phyloP scores from a whole-genome alignment of 2,113 vertebrate genomes.

The Prochilodus magdalenae region DNA sequence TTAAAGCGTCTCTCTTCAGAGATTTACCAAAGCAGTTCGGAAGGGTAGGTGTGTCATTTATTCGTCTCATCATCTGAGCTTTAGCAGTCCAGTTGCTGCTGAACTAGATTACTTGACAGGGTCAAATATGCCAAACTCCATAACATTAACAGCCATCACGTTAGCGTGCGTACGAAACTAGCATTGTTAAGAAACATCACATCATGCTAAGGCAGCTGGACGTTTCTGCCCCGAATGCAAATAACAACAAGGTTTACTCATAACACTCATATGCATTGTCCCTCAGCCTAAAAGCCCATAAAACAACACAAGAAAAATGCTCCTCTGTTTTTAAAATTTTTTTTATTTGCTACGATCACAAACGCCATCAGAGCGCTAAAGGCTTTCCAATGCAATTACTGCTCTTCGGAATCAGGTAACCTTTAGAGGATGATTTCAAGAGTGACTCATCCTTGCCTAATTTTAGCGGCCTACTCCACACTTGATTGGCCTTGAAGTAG shows the following conservation, averaged over 20 bases:
- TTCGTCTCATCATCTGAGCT: neutral
- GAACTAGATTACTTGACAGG: slow-evolving; percentile 12
- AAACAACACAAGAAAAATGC: slow-evolving; percentile 56
- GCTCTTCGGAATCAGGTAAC: slow-evolving; percentile 75
- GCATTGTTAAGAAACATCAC: slow-evolving; percentile 29
- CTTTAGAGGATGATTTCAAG: slow-evolving; percentile 76
- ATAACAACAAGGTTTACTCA: slow-evolving; percentile 44
- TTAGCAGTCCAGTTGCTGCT: neutral
- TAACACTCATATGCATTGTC: slow-evolving; percentile 25
- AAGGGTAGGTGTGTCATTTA: slow-evolving; percentile 8
- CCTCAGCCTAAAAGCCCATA: slow-evolving; percentile 55
- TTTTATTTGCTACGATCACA: slow-evolving; percentile 62
- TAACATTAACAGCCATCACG: slow-evolving; percentile 21
- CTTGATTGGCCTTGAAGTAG: slow-evolving; percentile 67
- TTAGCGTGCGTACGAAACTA: slow-evolving; percentile 6
- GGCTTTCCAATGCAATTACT: slow-evolving; percentile 64
- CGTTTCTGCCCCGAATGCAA: slow-evolving; percentile 42
- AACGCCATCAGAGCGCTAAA: slow-evolving; percentile 58
- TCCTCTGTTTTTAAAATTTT: neutral
- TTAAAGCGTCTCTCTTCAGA: neutral
- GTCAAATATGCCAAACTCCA: slow-evolving; percentile 20
- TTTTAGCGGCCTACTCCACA: slow-evolving; percentile 70
- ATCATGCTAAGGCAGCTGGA: slow-evolving; percentile 36
- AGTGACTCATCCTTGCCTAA: slow-evolving; percentile 75
- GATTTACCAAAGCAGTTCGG: neutral